A percentile compares a stretch with the other conserved stretches of the same genome.
Conservation (phyloP, 2,888 invertebrate species). For the Sinhomidia bicolor region DNA sequence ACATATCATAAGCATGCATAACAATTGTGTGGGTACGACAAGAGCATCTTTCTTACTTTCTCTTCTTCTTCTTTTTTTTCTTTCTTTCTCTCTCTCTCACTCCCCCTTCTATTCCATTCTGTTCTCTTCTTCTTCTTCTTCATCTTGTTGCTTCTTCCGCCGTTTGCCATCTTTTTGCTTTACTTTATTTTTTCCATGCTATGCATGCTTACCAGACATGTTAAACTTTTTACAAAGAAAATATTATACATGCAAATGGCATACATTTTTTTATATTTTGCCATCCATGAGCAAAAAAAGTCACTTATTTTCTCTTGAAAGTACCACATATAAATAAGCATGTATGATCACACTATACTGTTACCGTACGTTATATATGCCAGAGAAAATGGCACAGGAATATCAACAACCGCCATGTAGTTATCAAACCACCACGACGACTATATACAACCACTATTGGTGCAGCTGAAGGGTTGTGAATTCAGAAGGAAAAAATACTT, state of each 20-base stretch:
- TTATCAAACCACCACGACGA: not conserved
- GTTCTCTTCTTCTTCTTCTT: conserved; percentile 44
- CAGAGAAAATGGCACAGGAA: not conserved
- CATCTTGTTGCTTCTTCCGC: conserved; percentile 69
- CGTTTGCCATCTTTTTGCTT: not conserved
- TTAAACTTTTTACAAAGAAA: conserved; percentile 43
- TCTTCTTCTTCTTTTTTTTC: not conserved
- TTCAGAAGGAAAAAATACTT: not conserved
- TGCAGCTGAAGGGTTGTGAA: conserved; percentile 16
- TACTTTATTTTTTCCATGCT: not conserved
- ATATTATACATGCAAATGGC: conserved; percentile 56
- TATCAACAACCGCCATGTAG: not conserved
- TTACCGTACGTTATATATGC: too few species aligned
- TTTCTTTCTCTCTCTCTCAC: not conserved
- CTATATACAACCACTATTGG: not conserved
- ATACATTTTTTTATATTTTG: not conserved
- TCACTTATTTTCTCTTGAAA: not conserved
- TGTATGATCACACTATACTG: not conserved
- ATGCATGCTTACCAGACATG: not conserved
- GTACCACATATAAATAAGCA: not conserved
- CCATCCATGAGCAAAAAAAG: not conserved
- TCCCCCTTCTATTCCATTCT: not conserved
- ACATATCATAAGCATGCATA: not conserved
- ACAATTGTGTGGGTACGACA: conserved; percentile 32
- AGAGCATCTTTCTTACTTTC: conserved; percentile 18